Percentiles rank a stretch among this genome's conserved stretches.
Evolutionary conservation across 2,113 vertebrate species (phyloP).

Genomic region (Ascaphus truei): DNA sequence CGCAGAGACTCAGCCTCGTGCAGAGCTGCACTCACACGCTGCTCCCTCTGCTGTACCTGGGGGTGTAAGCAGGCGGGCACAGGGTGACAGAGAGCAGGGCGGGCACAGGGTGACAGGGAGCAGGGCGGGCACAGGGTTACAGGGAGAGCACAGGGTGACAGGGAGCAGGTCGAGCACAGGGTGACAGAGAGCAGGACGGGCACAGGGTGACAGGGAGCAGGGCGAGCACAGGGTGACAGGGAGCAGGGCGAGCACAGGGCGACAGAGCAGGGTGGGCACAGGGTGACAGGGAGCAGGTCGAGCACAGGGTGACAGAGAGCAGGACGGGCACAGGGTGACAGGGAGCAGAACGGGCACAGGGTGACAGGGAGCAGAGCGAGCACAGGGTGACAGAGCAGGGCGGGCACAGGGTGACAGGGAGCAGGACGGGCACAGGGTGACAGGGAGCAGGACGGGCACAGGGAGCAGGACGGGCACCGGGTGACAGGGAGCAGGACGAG

Average conservation of each 20-base stretch:
- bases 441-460: neutral
- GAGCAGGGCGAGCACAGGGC: neutral
- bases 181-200: neutral
- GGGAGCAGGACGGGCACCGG: too few relatives aligned
- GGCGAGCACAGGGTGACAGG: neutral
- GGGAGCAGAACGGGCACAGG: neutral
- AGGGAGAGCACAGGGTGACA: neutral
- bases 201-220: neutral
- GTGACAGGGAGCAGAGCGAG: neutral
- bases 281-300: too few relatives aligned
- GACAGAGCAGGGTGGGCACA: neutral
- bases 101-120: neutral
- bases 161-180: neutral
- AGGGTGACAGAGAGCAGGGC: neutral
- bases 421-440: too few relatives aligned
- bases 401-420: neutral
- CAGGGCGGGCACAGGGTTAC: neutral
- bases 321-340: neutral
- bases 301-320: too few relatives aligned
- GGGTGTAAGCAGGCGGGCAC: neutral
- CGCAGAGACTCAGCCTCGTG: conserved; percentile 14
- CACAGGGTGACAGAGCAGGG: neutral
- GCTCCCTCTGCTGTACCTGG: conserved; percentile 35
- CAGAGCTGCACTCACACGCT: conserved; percentile 9
- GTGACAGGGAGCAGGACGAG: neutral